Conservation (phyloP, 2,113 vertebrate genomes). For the Nothocercus julius region DNA sequence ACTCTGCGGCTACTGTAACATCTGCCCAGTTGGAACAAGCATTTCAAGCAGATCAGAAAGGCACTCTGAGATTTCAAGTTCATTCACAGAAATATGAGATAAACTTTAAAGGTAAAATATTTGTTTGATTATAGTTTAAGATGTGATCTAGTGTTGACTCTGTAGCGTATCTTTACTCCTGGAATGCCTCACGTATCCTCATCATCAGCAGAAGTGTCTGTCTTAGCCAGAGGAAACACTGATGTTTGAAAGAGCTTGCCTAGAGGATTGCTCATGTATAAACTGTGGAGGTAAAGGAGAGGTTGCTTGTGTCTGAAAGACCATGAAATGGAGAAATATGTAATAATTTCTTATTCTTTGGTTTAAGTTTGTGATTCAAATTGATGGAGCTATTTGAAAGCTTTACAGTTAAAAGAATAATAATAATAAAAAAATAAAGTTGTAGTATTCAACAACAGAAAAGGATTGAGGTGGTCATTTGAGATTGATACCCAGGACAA, state of each 20-base stretch:
- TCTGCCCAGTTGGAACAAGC: not conserved
- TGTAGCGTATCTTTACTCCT: not conserved
- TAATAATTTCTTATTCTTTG: not conserved
- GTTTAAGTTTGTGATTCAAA: not conserved
- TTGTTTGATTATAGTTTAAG: not conserved
- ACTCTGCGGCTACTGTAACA: too few relatives aligned
- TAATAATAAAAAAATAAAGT: not conserved
- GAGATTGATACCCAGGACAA: not conserved
- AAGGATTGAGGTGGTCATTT: not conserved
- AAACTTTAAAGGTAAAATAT: not conserved
- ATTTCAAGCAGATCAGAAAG: not conserved
- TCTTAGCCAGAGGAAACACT: not conserved
- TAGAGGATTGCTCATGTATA: not conserved
- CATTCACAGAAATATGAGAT: not conserved
- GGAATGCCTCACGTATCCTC: not conserved
- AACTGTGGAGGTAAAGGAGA: not conserved
- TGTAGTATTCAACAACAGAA: not conserved
- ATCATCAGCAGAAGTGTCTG: not conserved
- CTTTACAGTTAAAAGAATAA: not conserved
- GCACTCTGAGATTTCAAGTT: not conserved
- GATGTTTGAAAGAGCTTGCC: not conserved
- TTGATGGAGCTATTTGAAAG: not conserved
- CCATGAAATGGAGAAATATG: not conserved
- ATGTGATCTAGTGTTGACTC: not conserved
- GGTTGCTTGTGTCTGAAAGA: not conserved